Evolutionary conservation across 2,113 vertebrate genomes (phyloP), one percentile per base, ranked within the genome.

Genomic region (Choloepus hoffmanni): DNA sequence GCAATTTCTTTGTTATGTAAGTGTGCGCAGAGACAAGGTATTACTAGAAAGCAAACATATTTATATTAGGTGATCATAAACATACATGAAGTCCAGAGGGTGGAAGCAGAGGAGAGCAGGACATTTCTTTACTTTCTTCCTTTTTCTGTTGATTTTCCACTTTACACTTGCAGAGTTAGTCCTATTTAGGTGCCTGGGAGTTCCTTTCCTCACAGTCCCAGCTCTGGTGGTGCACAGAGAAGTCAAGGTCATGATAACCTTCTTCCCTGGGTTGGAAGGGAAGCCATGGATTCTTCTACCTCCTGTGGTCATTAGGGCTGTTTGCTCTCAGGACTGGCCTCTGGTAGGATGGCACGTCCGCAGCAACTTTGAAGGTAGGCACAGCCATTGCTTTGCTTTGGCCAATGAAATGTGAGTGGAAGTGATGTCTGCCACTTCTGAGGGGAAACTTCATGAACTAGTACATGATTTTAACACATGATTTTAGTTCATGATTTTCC

Each of bases 1-100:
- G n/a, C 43, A 89, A 78, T 26, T 85, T 11, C 33, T 73, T 13
- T 40, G 15, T 40, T 63, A 9, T 23, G 12, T 28, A 45, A 50
- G 28, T 79, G 26, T 72, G 19, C 85, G 43, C 28, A 26, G 26
- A 30, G 50, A 33, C 43, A 78, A 4, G 55, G 4, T 14, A 58
- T 65, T 94, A 78, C 65, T 85, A 72, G 78, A 72, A 77, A 94
- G 45, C 82, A 89, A 48, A 84, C 9, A 21, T 33, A 21, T 79
- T 63, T 45, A 55, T 14, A 33, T 83, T 65, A 45, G 13, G 53
- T 83, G n/a, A n/a, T 62, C 24, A 45, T 68, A 76, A 87, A 30
- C 30, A 62, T 4, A 2, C 40, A 36, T n/a, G n/a, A 43, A 48
- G 36, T 78, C 33, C 24, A 84, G 60, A 70, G 36, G 5, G 77